Evolutionary conservation across 2,113 vertebrate species (phyloP), one percentile per base, ranked within the genome.

Genomic region (Genyomyrus donnyi): DNA sequence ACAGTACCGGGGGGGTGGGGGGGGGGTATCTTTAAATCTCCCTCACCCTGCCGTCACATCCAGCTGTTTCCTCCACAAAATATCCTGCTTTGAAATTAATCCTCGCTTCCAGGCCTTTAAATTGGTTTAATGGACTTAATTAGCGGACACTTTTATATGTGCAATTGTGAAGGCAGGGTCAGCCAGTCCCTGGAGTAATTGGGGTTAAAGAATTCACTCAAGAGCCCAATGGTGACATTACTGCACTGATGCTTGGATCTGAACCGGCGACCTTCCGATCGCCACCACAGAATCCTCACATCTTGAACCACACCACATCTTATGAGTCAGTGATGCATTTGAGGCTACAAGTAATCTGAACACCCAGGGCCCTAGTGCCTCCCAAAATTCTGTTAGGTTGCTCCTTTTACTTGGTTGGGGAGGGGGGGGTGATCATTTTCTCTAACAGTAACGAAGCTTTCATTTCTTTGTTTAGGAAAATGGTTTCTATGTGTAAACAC

Each of bases 41-140:
- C 42, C 77, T 84, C 90, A 45, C 87, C 89, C 77, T 91, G 89
- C 91, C 88, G 88, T 88, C 83, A 89, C 91, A 88, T 85, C 91
- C 95, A 96, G 95, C 95, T 96, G 95, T 93, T 96, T 96, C 95
- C 95, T 95, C 91, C 19, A 58, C 92, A 93, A 91, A 93, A 27
- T 48, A 4, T 85, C 52, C 31, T 84, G 77, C 77, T 89, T 52
- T 53, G 5, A 24, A 31, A 85, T 89, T 42, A 85, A 31, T 10
- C 17, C 17, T 39, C 8, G 15, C 42, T 80, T 19, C 35, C 15
- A 10, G 35, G 31, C 74, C 13, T 77, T 77, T 77, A 42, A 77
- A 77, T 77, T 3, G 74, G 31, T 19, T 77, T 39, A 77, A 77
- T 42, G 39, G 13, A 42, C 31, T 77, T 70, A 11, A 70, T 70